Percentiles rank a stretch among this genome's conserved stretches.
Evolutionary conservation across 2,888 invertebrate genomes (phyloP).

Genomic region (Eristalis pertinax): DNA sequence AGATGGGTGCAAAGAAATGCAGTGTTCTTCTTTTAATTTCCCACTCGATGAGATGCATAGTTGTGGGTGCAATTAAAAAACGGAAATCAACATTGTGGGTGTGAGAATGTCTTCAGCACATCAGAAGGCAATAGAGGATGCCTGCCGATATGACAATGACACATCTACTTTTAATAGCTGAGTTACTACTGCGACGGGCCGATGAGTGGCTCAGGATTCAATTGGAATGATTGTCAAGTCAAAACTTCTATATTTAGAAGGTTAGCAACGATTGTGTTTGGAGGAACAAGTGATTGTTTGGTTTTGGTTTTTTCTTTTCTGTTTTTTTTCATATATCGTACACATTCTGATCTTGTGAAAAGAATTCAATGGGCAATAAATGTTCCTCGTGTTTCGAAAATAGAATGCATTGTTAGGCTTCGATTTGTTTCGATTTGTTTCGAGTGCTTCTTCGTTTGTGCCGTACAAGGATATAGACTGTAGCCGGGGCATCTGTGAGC

Average conservation of each 20-base stretch:
- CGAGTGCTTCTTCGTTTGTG: not conserved
- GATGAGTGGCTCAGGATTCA: not conserved
- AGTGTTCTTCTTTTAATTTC: not conserved
- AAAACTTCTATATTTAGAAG: conserved; percentile 49
- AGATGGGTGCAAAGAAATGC: conserved; percentile 29
- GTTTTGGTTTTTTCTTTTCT: not conserved
- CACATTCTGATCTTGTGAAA: not conserved
- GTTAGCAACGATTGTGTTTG: not conserved
- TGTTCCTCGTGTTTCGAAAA: not conserved
- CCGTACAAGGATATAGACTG: not conserved
- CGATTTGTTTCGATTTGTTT: not conserved
- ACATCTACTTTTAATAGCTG: conserved; percentile 3
- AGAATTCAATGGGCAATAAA: not conserved
- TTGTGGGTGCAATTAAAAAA: not conserved
- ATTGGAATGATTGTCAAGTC: conserved; percentile 23
- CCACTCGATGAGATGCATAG: not conserved
- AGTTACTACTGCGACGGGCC: not conserved
- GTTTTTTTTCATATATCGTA: not conserved
- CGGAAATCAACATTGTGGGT: not conserved
- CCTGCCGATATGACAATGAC: not conserved
- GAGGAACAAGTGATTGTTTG: conserved; percentile 20
- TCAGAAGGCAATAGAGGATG: not conserved
- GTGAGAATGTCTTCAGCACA: not conserved
- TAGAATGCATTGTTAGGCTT: not conserved
- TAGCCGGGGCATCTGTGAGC: not conserved